phyloP scores from a whole-genome alignment of 2,113 vertebrate genomes.

The Onychostoma macrolepis region DNA sequence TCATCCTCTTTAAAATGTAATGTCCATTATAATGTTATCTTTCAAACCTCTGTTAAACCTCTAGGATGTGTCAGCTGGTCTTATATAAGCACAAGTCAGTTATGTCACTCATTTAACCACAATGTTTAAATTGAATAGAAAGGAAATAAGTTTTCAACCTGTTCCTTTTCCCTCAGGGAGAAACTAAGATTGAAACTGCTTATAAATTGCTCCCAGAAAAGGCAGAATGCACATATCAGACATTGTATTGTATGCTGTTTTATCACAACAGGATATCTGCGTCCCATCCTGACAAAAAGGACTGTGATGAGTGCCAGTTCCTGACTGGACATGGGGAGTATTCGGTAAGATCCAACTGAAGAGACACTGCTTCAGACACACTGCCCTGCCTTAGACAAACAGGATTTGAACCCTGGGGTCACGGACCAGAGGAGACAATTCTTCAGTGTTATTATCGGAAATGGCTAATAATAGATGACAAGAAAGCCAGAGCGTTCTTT shows the following conservation, averaged over 20 bases:
- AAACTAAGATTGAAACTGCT: background rate
- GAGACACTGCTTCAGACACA: constrained; percentile 72
- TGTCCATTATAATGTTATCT: background rate
- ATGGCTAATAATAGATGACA: constrained; percentile 79
- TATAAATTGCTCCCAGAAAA: constrained; percentile 10
- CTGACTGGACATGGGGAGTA: constrained; percentile 48
- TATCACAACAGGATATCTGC: constrained; percentile 63
- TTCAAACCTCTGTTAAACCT: background rate
- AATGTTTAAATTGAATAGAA: background rate
- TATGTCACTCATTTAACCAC: background rate
- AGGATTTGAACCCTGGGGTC: constrained; percentile 77
- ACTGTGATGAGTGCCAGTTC: constrained; percentile 65
- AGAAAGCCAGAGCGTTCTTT: constrained; percentile 71
- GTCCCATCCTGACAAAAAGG: constrained; percentile 67
- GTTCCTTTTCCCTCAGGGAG: background rate
- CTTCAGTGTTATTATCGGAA: constrained; percentile 79
- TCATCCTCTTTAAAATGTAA: background rate
- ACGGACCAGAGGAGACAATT: constrained; percentile 78
- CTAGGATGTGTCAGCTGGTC: background rate
- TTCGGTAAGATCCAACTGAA: constrained; percentile 54
- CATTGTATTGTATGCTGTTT: constrained; percentile 39
- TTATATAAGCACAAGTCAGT: background rate
- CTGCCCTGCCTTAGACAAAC: constrained; percentile 75
- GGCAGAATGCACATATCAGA: background rate
- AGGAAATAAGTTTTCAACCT: background rate